Base-by-base conservation (phyloP, 2,888 invertebrate genomes). In the Physocephala rufipes region DNA sequence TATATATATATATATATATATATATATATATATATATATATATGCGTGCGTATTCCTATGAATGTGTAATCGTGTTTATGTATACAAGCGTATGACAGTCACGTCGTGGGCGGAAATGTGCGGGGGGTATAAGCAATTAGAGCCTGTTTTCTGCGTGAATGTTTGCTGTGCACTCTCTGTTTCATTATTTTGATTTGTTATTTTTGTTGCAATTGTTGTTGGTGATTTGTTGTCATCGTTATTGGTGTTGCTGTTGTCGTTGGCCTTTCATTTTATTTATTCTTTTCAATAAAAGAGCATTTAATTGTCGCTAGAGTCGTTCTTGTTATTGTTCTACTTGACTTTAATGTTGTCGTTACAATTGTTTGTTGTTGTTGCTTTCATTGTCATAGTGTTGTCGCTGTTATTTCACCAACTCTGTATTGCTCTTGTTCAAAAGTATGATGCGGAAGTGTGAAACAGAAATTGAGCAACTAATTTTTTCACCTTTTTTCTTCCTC, bases 391-490 rank as follows among this genome's bases (percentile, higher is more conserved):
- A 53, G 19, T 64, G 28, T 62, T 62, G 26, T 36, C 47, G 45
- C 21, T 58, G 53, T 53, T 19, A 28, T 26, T 55, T 24, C 24
- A 15, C 15, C 49, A 51, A 15, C 51, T 49, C 30, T 53, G 63
- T 61, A 49, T 30, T 62, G 47, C 58, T 70, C 49, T 26, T 63
- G 19, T 47, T 63, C 12, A 15, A 13, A 66, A 28, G 58, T 16
- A 26, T 49, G 58, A 73, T 77, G 72, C 80, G 83, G 82, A 82
- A 83, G 84, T 82, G 82, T 83, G 82, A 82, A 82, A 78, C 83
- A 82, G 81, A 83, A 82, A 83, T 82, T 82, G 83, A 82, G 84
- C 83, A 82, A 82, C 83, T 81, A 81, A 81, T 79, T 78, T 15
- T 68, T 69, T 72, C 72, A 71, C 75, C 72, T 71, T 72, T 67